A percentile compares a stretch with the other conserved stretches of the same genome.
phyloP scores from a whole-genome alignment of 2,797 vertebrate genomes.

The Lateolabrax maculatus region DNA sequence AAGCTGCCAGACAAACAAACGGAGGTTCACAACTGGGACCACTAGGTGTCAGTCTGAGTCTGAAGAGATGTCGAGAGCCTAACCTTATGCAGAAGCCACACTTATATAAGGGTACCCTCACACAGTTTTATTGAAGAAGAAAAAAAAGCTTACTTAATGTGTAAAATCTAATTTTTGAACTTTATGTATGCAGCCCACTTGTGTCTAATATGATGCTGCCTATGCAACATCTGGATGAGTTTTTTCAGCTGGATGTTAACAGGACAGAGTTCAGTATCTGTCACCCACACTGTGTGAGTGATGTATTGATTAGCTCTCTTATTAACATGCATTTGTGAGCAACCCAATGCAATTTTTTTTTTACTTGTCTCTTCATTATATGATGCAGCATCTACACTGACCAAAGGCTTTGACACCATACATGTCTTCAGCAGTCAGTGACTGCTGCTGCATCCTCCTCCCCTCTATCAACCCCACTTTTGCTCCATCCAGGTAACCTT shows the following conservation, averaged over 20 bases:
- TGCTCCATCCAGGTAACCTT: not conserved
- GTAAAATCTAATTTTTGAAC: not conserved
- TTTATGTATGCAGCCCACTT: not conserved
- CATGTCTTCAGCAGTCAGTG: not conserved
- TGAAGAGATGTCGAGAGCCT: constrained; percentile 29
- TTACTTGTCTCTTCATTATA: not conserved
- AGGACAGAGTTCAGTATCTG: not conserved
- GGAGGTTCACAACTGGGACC: constrained; percentile 42
- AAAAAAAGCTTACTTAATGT: constrained; percentile 13
- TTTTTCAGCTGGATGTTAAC: not conserved
- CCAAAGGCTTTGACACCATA: not conserved
- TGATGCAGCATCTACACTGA: not conserved
- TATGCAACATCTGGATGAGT: constrained; percentile 20
- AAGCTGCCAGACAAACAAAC: constrained; percentile 58
- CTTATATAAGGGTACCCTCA: constrained; percentile 55
- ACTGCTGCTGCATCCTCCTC: constrained; percentile 8
- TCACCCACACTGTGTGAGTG: not conserved
- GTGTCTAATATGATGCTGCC: not conserved
- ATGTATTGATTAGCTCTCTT: not conserved
- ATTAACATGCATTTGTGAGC: not conserved
- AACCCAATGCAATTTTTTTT: not conserved
- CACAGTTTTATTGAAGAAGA: not conserved
- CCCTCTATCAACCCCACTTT: not conserved
- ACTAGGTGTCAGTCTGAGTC: constrained; percentile 78
- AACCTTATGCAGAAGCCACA: constrained; percentile 26